Conservation (phyloP, 2,797 vertebrate species). For the Limosa lapponica region DNA sequence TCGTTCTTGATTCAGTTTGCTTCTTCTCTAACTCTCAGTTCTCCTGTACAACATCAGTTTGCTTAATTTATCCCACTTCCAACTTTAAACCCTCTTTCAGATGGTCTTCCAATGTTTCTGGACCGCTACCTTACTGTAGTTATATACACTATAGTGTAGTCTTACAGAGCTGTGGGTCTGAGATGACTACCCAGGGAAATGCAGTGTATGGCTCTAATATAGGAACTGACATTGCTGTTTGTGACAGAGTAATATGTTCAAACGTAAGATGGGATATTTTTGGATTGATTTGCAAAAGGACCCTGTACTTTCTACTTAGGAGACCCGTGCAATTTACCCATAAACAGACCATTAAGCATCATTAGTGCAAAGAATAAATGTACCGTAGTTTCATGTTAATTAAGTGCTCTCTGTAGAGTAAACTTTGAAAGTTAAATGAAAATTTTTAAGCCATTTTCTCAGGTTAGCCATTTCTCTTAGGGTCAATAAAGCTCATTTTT, state of each 20-base stretch:
- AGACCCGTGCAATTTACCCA: constrained; percentile 76
- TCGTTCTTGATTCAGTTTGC: background rate
- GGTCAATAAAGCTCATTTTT: constrained; percentile 25
- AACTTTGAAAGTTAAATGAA: constrained; percentile 71
- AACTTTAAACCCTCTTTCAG: background rate
- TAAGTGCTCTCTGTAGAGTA: constrained; percentile 69
- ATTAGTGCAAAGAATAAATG: constrained; percentile 75
- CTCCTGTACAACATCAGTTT: background rate
- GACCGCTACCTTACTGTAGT: background rate
- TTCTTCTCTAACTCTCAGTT: background rate
- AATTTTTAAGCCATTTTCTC: constrained; percentile 57
- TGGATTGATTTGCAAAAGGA: constrained; percentile 72
- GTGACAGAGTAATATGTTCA: constrained; percentile 47
- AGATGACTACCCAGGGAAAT: background rate
- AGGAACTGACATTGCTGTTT: constrained; percentile 53
- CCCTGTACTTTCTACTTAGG: constrained; percentile 70
- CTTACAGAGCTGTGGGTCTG: background rate
- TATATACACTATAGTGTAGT: background rate
- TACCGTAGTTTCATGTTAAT: constrained; percentile 73
- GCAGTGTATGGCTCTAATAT: constrained; percentile 18
- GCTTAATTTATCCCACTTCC: background rate
- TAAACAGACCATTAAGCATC: constrained; percentile 73
- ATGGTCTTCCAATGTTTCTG: background rate
- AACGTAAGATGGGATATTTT: background rate
- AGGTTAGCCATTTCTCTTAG: constrained; percentile 48